A percentile compares a stretch with the other conserved stretches of the same genome.
These are phyloP conservation scores for Phaethon lepturus DNA, from an alignment of 2,113 vertebrate species.

Conservation along the genomic window DNA sequence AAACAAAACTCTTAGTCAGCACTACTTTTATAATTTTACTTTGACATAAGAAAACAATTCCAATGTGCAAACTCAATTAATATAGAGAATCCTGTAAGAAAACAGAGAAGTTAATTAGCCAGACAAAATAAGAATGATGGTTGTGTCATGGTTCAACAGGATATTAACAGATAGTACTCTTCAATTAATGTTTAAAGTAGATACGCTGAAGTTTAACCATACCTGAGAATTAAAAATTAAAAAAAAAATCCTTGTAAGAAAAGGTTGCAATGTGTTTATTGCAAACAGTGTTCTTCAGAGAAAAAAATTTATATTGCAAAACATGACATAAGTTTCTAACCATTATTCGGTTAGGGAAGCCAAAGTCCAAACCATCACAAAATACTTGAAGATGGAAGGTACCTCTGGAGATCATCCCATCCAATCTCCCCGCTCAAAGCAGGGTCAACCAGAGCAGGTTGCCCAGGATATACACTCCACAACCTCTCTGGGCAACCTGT, in stretches of 20 bases:
- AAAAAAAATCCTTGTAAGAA: neutral
- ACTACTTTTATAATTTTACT: slow-evolving; percentile 18
- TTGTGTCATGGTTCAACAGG: neutral
- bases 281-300: neutral
- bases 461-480: neutral
- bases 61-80: neutral
- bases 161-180: neutral
- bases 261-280: neutral
- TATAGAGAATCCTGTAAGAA: slow-evolving; percentile 25
- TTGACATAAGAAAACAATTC: neutral
- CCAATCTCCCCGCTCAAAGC: neutral
- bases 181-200: neutral
- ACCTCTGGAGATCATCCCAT: neutral
- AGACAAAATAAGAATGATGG: neutral
- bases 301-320: neutral
- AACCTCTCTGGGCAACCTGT: neutral
- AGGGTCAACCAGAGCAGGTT: neutral
- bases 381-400: neutral
- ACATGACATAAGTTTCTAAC: neutral
- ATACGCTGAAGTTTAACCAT: neutral
- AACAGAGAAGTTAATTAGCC: neutral
- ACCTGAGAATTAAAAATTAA: neutral
- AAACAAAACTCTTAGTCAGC: neutral
- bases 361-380: neutral
- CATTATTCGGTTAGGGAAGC: neutral